Evolutionary conservation across 2,113 vertebrate species (phyloP).

Genomic region (Chaetura pelagica): DNA sequence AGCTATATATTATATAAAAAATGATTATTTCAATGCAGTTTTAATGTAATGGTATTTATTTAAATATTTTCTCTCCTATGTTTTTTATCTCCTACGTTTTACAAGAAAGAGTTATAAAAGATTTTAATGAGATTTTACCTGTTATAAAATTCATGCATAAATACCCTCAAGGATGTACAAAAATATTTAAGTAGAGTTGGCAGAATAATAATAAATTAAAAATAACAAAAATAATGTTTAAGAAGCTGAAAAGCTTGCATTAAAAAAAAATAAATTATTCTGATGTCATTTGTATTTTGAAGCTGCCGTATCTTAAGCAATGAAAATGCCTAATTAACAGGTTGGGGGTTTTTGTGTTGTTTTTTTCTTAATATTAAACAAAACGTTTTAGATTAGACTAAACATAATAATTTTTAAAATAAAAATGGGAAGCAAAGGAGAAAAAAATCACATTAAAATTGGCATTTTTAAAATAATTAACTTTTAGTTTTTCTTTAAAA

Average conservation of each 20-base stretch:
- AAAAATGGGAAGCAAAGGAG: not conserved
- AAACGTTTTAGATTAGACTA: not conserved
- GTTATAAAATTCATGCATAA: not conserved
- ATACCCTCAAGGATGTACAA: not conserved
- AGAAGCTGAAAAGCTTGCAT: not conserved
- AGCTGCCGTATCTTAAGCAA: not conserved
- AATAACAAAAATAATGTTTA: not conserved
- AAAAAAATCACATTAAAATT: not conserved
- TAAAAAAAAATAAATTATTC: not conserved
- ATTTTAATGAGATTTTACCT: not conserved
- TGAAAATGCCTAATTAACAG: not conserved
- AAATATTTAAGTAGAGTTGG: not conserved
- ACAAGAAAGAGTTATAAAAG: not conserved
- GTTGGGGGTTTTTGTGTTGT: not conserved
- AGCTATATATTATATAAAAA: not conserved
- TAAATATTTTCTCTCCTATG: not conserved
- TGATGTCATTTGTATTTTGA: not conserved
- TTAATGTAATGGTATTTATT: not conserved
- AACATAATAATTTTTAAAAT: not conserved
- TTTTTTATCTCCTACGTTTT: not conserved
- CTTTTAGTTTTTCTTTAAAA: not conserved
- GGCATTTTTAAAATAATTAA: rapidly evolving
- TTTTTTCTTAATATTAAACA: not conserved
- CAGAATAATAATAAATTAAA: not conserved
- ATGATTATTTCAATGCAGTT: not conserved